Evolutionary conservation across 2,888 invertebrate genomes (phyloP).

Genomic region (Cenopis cana): DNA sequence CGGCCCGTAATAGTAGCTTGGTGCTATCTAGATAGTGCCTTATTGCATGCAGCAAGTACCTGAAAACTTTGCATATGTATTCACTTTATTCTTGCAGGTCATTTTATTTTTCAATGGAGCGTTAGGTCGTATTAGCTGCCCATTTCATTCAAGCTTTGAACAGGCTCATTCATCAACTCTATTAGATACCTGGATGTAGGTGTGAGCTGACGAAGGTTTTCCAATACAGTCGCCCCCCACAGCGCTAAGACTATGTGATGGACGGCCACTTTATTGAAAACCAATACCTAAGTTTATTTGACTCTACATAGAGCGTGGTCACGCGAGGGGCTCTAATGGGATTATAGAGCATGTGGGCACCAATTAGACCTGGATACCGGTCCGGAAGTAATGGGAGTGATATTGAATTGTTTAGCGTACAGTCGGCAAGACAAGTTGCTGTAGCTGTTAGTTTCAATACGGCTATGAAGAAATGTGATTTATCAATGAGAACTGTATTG

Average conservation of each 20-base stretch:
- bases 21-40: too few relatives aligned
- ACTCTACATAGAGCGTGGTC: conserved; percentile 67
- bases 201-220: conserved; percentile 74
- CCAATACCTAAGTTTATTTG: conserved; percentile 68
- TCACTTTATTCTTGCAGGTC: too few relatives aligned
- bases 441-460: too few relatives aligned
- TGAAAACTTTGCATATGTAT: too few relatives aligned
- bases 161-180: conserved; percentile 9
- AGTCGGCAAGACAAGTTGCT: neutral
- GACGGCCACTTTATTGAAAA: conserved; percentile 82
- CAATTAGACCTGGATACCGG: conserved; percentile 60
- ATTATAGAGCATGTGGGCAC: conserved; percentile 60
- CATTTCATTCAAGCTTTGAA: neutral
- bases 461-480: too few relatives aligned
- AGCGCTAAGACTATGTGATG: conserved; percentile 78
- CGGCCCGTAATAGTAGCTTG: too few relatives aligned
- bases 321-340: conserved; percentile 65
- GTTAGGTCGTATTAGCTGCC: neutral
- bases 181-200: conserved; percentile 7
- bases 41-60: too few relatives aligned
- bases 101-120: too few relatives aligned
- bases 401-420: conserved; percentile 22
- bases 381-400: conserved; percentile 29
- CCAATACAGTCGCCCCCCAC: conserved; percentile 82
- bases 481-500: too few relatives aligned